A percentile compares a stretch with the other conserved stretches of the same genome.
Evolutionary conservation across 1,140 invertebrate genomes (phyloP).

Genomic region (Drosophila kurseongensis): DNA sequence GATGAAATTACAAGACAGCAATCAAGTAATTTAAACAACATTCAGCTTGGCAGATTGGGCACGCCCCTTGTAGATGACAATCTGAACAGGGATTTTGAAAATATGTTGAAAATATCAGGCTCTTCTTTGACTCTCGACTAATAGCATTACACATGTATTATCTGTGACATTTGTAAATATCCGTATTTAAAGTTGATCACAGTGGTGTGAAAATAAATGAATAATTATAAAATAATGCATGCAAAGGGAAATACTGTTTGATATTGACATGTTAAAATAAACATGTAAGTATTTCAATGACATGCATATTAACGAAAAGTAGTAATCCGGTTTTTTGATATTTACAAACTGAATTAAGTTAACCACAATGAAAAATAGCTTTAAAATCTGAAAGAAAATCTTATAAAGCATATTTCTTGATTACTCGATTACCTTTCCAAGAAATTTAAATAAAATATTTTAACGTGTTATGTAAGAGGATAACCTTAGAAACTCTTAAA

Average conservation of each 20-base stretch:
- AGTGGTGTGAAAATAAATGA: neutral
- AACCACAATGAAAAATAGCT: neutral
- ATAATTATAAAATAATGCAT: neutral
- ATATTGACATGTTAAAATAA: neutral
- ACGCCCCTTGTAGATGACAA: slow-evolving; percentile 21
- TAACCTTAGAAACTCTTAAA: too few relatives aligned
- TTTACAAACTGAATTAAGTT: neutral
- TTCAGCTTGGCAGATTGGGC: slow-evolving; percentile 23
- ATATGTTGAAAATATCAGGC: neutral
- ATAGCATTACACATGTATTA: neutral
- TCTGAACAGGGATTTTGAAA: neutral
- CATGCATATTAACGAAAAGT: slow-evolving; percentile 16
- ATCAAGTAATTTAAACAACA: slow-evolving; percentile 48
- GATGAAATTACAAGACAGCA: slow-evolving; percentile 46
- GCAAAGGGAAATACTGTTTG: neutral
- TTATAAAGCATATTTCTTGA: too few relatives aligned
- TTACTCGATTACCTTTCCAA: too few relatives aligned
- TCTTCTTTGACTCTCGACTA: neutral
- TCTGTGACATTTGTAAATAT: neutral
- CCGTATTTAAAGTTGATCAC: neutral
- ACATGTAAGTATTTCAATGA: slow-evolving; percentile 42
- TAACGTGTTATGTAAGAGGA: too few relatives aligned
- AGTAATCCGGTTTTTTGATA: neutral
- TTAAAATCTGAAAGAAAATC: too few relatives aligned
- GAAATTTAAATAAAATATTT: too few relatives aligned